Base-by-base conservation (phyloP, 2,888 invertebrate species). In the Periphyllus acericola region DNA sequence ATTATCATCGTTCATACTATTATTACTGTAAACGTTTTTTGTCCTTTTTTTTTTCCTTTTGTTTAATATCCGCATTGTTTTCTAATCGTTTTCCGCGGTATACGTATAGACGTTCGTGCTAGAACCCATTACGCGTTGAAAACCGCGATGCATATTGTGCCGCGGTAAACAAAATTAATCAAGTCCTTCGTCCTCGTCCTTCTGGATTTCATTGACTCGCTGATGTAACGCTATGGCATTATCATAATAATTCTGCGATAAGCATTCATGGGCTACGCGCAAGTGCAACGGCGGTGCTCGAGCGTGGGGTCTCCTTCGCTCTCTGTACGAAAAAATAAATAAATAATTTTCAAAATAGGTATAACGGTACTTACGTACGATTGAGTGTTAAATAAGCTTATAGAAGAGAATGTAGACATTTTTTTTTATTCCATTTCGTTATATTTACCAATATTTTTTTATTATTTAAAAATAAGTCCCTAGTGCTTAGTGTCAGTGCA, bases 71-170 rank as follows among this genome's bases (percentile, higher is more conserved):
- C 32, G 5, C 29, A 76, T 76, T 84, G 46, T 84, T 84, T 66
- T 40, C n/a, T 66, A 76, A 76, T 78, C 36, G 66, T 75, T 32
- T 32, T 32, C 14, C 46, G 14, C 14, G 21, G n/a, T 84, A 76
- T 40, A 76, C 29, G 68, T 76, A 29, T 84, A 76, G 66, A 76
- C 29, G 68, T 76, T 76, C 76, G 76, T 84, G 76, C 46, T 40
- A 66, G 25, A 68, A 66, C 25, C 76, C 76, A 68, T 76, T 76
- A 66, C 32, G n/a, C 32, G n/a, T 25, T 2, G 17, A 14, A 6
- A 0, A 25, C 3, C 11, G 9, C 11, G 25, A 46, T 14, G 1
- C 14, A 46, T n/a, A n/a, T n/a, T 0, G 25, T 1, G 25, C n/a
- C 1, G 0, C 3, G 32, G 21, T n/a, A 46, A 81, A 68, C 25